These are phyloP conservation scores for Odiellus spinosus DNA, from an alignment of 2,888 invertebrate genomes.

Conservation along the genomic window DNA sequence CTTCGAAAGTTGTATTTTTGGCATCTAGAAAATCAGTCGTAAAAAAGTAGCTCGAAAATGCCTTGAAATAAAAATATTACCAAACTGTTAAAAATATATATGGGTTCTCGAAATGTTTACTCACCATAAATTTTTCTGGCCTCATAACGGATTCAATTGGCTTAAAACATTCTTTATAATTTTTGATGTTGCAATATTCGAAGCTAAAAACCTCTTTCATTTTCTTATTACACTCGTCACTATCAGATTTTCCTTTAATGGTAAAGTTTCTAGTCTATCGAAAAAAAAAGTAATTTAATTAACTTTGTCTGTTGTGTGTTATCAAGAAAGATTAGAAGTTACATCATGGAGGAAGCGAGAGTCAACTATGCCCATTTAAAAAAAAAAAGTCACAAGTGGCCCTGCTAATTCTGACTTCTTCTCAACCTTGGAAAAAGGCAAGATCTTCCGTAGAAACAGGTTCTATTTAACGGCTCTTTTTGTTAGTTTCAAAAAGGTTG, in stretches of 20 bases:
- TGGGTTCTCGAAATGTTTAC: background rate
- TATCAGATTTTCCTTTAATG: conserved; percentile 25
- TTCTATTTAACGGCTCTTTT: too few relatives aligned
- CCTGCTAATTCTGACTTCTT: too few relatives aligned
- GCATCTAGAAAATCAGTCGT: conserved; percentile 9
- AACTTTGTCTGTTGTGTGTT: too few relatives aligned
- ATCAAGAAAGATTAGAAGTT: too few relatives aligned
- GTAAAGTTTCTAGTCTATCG: conserved; percentile 8
- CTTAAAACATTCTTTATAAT: conserved; percentile 21
- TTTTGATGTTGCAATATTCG: conserved; percentile 18
- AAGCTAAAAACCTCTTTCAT: conserved; percentile 25
- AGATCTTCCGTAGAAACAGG: too few relatives aligned
- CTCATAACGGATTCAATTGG: conserved; percentile 9
- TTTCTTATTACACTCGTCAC: conserved; percentile 19
- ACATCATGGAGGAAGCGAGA: too few relatives aligned
- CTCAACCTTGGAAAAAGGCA: too few relatives aligned
- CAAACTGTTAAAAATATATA: background rate
- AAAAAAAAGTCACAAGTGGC: too few relatives aligned
- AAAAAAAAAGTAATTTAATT: too few relatives aligned
- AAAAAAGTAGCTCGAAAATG: conserved; percentile 10
- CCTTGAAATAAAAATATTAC: conserved; percentile 4
- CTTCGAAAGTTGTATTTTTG: conserved; percentile 3
- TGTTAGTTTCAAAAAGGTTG: too few relatives aligned
- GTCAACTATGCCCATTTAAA: too few relatives aligned
- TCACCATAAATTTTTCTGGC: background rate